These are phyloP conservation scores for Emmelina monodactyla DNA, from an alignment of 2,888 invertebrate genomes.

Conservation along the genomic window DNA sequence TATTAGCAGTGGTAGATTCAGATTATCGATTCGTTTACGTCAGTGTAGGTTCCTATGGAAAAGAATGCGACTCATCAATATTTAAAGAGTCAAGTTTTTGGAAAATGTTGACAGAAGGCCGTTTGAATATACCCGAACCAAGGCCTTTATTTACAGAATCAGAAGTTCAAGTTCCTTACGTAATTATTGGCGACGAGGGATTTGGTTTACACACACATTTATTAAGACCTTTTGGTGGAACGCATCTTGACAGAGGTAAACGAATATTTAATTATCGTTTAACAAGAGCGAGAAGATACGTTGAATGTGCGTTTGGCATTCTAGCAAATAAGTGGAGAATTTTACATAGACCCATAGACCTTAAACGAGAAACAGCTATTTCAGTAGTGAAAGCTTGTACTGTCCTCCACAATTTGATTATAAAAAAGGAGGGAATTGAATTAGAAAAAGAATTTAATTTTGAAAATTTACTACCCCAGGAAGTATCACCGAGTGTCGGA, in stretches of 20 bases:
- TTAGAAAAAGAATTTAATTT: conserved; percentile 12
- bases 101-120: conserved; percentile 17
- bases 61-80: conserved; percentile 19
- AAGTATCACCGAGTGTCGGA: conserved; percentile 11
- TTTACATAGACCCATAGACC: background rate
- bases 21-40: conserved; percentile 17
- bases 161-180: too few relatives aligned
- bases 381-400: background rate
- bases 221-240: background rate
- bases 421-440: background rate
- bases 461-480: conserved; percentile 16
- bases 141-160: conserved; percentile 14
- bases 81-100: conserved; percentile 17
- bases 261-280: background rate
- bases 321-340: background rate
- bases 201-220: background rate
- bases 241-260: background rate
- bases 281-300: background rate
- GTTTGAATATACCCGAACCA: conserved; percentile 16
- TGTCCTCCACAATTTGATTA: background rate
- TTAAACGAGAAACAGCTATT: background rate
- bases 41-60: conserved; percentile 18
- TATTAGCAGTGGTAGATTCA: conserved; percentile 17
- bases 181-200: conserved; percentile 11
- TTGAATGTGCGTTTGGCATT: background rate